These are phyloP conservation scores for Hemichromis elongatus DNA, from an alignment of 2,113 vertebrate species.

Conservation along the genomic window DNA sequence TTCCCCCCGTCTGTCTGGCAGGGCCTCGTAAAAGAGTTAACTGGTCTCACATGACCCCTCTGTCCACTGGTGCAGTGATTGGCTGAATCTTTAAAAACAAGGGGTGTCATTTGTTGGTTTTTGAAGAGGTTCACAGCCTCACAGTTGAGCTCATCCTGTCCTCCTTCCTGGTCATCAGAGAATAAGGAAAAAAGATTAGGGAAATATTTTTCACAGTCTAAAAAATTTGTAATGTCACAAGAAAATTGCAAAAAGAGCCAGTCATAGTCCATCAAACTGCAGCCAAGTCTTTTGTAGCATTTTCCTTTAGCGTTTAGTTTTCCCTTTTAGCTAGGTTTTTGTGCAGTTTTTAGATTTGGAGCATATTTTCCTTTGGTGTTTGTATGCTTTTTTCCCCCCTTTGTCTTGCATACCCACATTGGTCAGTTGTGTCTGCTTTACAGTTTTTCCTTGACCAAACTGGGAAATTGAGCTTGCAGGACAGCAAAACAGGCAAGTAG, in stretches of 20 bases:
- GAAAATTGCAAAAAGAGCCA: background rate
- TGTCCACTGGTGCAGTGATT: background rate
- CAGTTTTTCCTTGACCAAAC: background rate
- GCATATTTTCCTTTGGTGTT: background rate
- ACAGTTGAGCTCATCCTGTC: conserved; percentile 23
- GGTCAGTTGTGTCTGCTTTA: background rate
- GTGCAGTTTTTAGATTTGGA: background rate
- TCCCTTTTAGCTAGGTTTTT: background rate
- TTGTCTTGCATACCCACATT: background rate
- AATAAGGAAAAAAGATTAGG: background rate
- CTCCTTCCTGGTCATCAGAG: background rate
- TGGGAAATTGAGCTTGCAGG: background rate
- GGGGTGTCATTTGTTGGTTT: background rate
- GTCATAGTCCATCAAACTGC: background rate
- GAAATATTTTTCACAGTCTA: background rate
- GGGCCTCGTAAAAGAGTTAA: conserved; percentile 53
- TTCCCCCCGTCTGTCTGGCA: conserved; percentile 29
- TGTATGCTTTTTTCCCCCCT: rapidly evolving
- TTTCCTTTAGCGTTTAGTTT: background rate
- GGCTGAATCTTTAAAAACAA: background rate
- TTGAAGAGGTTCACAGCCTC: background rate
- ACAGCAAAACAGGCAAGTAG: background rate
- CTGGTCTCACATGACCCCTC: conserved; percentile 34
- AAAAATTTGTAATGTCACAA: background rate
- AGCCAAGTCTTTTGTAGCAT: background rate